A percentile compares a stretch with the other conserved stretches of the same genome.
Evolutionary conservation across 2,888 invertebrate species (phyloP).

Genomic region (Pollenia labialis): DNA sequence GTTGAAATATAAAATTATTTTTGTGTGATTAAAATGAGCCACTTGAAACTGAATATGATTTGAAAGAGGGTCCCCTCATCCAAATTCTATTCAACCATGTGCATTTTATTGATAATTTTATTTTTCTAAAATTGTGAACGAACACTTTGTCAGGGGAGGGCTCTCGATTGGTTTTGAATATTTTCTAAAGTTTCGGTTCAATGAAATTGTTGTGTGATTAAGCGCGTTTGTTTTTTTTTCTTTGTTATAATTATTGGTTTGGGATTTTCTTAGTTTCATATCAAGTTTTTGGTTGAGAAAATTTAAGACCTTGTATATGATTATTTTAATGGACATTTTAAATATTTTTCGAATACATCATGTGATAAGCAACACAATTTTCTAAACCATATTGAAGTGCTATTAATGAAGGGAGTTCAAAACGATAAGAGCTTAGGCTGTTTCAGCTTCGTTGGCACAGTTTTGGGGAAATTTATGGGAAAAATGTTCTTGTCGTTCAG

Average conservation of each 20-base stretch:
- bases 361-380: conserved; percentile 52
- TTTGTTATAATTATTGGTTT: conserved; percentile 36
- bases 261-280: conserved; percentile 47
- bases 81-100: conserved; percentile 13
- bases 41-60: conserved; percentile 66
- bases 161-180: conserved; percentile 11
- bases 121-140: conserved; percentile 24
- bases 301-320: conserved; percentile 82
- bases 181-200: conserved; percentile 48
- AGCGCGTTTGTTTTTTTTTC: conserved; percentile 49
- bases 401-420: conserved; percentile 29
- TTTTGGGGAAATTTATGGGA: conserved; percentile 34
- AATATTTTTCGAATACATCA: conserved; percentile 40
- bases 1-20: conserved; percentile 71
- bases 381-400: conserved; percentile 30
- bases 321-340: conserved; percentile 80
- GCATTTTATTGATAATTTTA: conserved; percentile 60
- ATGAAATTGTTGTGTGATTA: conserved; percentile 39
- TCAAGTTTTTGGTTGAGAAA: conserved; percentile 71
- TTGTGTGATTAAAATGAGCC: conserved; percentile 72
- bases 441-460: neutral
- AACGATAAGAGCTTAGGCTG: conserved; percentile 32
- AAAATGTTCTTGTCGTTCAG: neutral
- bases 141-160: conserved; percentile 41
- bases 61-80: conserved; percentile 38